Conservation (phyloP, 2,888 invertebrate species). For the Tineola bisselliella region DNA sequence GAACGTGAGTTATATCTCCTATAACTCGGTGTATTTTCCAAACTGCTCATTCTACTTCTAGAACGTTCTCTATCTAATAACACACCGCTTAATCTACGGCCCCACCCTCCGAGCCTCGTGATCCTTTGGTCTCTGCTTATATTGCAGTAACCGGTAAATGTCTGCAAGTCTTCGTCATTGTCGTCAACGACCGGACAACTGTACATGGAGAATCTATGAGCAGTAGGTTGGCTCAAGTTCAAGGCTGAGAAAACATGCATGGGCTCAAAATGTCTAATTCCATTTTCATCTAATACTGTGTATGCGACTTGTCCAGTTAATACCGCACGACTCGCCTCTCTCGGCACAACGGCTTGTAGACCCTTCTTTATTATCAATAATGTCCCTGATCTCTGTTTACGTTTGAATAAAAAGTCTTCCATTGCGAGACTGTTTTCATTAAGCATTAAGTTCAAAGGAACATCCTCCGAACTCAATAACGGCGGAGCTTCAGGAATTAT, state of each 20-base stretch:
- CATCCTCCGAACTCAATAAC: conserved; percentile 72
- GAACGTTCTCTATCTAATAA: conserved; percentile 51
- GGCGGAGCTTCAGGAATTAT: conserved; percentile 72
- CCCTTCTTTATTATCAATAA: conserved; percentile 79
- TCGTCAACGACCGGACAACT: conserved; percentile 69
- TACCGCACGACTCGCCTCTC: conserved; percentile 78
- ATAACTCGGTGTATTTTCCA: conserved; percentile 68
- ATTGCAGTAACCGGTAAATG: conserved; percentile 56
- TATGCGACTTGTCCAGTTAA: conserved; percentile 79
- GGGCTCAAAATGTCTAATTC: conserved; percentile 79
- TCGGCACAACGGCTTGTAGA: conserved; percentile 78
- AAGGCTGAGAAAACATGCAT: conserved; percentile 78
- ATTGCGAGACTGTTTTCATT: conserved; percentile 79
- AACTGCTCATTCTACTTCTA: conserved; percentile 50
- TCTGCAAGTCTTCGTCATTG: conserved; percentile 50
- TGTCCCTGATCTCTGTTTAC: conserved; percentile 66
- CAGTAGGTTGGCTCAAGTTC: conserved; percentile 71
- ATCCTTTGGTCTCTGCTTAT: conserved; percentile 57
- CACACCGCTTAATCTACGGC: conserved; percentile 47
- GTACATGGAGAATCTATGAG: conserved; percentile 74
- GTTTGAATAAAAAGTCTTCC: conserved; percentile 75
- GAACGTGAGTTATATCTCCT: conserved; percentile 59
- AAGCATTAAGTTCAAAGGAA: conserved; percentile 74
- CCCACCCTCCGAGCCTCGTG: conserved; percentile 57
- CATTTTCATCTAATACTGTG: conserved; percentile 79